These are phyloP conservation scores for Sardinella longiceps DNA, from an alignment of 2,797 vertebrate genomes.

Conservation along the genomic window DNA sequence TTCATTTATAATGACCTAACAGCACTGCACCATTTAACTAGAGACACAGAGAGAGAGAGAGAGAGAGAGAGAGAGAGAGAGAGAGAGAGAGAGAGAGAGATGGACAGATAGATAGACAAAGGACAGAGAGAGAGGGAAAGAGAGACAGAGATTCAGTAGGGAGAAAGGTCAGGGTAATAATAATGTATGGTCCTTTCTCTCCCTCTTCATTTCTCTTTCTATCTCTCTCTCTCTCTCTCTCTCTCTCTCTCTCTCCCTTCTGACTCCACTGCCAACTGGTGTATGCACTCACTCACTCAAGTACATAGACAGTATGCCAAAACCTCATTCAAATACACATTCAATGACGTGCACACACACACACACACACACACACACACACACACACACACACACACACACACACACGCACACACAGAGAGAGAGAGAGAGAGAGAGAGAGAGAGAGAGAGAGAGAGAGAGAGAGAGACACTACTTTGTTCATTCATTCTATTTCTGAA, in stretches of 20 bases:
- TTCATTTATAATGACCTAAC: neutral
- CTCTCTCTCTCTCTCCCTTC: neutral
- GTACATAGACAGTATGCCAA: neutral
- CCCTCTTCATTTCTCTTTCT: neutral
- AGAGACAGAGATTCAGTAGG: neutral
- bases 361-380: neutral
- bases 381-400: no score
- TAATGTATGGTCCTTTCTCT: neutral
- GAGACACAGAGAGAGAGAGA: neutral
- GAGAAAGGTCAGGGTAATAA: neutral
- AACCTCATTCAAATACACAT: neutral
- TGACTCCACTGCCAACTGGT: neutral
- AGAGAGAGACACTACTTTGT: no score
- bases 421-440: no score
- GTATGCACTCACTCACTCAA: neutral
- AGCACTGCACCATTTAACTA: neutral
- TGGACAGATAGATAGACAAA: no score
- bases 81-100: neutral
- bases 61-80: neutral
- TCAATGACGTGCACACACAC: neutral
- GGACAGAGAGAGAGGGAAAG: neutral
- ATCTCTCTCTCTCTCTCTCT: no score
- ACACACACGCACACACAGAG: no score
- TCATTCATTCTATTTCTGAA: neutral
- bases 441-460: no score